Base-by-base conservation (phyloP, 2,888 invertebrate genomes). In the Melieria crassipennis region DNA sequence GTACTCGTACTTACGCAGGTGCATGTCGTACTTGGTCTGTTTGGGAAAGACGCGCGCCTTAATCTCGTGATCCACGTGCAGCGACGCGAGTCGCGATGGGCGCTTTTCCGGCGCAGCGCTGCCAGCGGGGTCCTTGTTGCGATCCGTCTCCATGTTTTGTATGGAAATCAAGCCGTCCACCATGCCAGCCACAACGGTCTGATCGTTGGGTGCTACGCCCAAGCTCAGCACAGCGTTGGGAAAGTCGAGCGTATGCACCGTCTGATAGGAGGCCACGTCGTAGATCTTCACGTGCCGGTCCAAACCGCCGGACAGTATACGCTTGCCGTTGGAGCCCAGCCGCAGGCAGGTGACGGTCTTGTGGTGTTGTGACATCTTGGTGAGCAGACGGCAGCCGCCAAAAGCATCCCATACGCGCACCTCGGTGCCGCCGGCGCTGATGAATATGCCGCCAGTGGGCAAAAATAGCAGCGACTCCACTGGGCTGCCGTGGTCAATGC, bases 241-340 rank as follows among this genome's bases (percentile, higher is more conserved):
- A 84, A 94, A 97, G 83, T 94, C 93, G 71, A 98, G 89, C 9
- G 94, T 95, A 81, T 98, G 95, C 1, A 97, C 93, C 4, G 92
- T 91, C 88, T 94, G 93, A 84, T 95, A 98, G 3, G 93, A 93
- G 47, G 92, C 90, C 47, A 95, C 89, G 84, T 98, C 97, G 86
- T 96, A 97, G 76, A 98, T 91, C 88, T 97, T 98, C 0, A 98
- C 93, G 87, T 97, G 96, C 75, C 95, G 91, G 86, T 99, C 99
- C 70, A 99, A 88, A 4, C 97, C 95, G 1, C 94, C 96, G 0
- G 98, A 97, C 79, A 98, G 86, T 30, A 99, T 88, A 80, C 95
- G 90, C 76, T 91, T 93, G 43, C 94, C 93, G 81, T 94, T 91
- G 58, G 93, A 93, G 43, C 94, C 94, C 74, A 98, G 89, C 76